These are phyloP conservation scores for Ictalurus furcatus DNA, from an alignment of 2,113 vertebrate genomes.

Conservation along the genomic window DNA sequence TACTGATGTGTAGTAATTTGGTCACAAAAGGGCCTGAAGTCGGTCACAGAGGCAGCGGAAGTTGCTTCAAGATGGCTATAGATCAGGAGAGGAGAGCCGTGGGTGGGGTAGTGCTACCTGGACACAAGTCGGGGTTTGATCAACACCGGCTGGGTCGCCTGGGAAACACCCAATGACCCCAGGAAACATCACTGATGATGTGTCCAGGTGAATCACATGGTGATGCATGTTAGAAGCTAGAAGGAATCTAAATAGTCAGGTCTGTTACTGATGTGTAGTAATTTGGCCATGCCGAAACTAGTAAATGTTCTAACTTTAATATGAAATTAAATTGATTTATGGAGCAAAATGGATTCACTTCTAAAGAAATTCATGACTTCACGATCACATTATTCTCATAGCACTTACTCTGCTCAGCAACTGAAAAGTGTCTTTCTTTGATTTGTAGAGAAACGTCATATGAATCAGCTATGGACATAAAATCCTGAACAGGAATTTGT, in stretches of 20 bases:
- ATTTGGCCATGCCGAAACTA: constrained; percentile 20
- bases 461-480: not conserved
- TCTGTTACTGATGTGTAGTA: not conserved
- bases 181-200: too few relatives aligned
- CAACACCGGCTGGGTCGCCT: too few relatives aligned
- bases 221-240: not conserved
- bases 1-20: not conserved
- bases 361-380: constrained; percentile 4
- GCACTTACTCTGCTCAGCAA: not conserved
- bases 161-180: too few relatives aligned
- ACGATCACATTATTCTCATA: constrained; percentile 18
- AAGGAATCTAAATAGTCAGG: not conserved
- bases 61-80: too few relatives aligned
- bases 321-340: constrained; percentile 11
- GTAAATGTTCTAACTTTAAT: not conserved
- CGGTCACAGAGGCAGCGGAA: too few relatives aligned
- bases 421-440: not conserved
- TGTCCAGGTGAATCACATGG: too few relatives aligned
- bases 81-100: too few relatives aligned
- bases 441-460: not conserved
- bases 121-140: too few relatives aligned
- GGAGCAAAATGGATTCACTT: not conserved
- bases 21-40: too few relatives aligned
- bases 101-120: too few relatives aligned
- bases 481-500: not conserved